These are phyloP conservation scores for Cyphomyrus plagiostoma DNA, from an alignment of 2,113 vertebrate genomes.

Conservation along the genomic window DNA sequence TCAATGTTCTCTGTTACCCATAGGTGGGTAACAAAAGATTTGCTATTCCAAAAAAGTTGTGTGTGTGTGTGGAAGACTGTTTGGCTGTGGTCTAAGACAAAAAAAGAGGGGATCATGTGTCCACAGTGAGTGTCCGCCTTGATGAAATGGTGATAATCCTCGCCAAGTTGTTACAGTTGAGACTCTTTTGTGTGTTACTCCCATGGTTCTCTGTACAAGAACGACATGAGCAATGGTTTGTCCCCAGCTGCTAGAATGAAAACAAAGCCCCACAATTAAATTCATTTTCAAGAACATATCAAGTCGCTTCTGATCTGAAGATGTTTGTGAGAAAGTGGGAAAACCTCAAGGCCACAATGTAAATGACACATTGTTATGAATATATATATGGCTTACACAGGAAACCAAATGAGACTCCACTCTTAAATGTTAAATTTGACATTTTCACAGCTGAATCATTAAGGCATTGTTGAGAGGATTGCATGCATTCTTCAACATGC, in stretches of 20 bases:
- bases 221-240: neutral
- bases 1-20: neutral
- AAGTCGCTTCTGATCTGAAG: neutral
- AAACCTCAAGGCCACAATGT: neutral
- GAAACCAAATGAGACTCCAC: neutral
- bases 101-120: neutral
- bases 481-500: neutral
- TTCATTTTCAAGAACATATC: neutral
- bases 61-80: neutral
- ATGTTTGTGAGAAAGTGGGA: neutral
- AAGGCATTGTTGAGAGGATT: neutral
- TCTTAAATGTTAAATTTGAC: constrained; percentile 12
- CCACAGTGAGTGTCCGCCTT: neutral
- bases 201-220: neutral
- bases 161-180: neutral
- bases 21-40: neutral
- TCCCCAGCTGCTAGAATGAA: neutral
- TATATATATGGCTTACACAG: neutral
- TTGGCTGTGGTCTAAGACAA: neutral
- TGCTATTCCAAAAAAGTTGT: neutral
- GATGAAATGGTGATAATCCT: neutral
- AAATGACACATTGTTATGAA: constrained; percentile 3
- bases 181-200: neutral
- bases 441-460: constrained; percentile 6
- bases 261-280: neutral